Percentiles rank a stretch among this genome's conserved stretches.
phyloP scores from a whole-genome alignment of 2,113 vertebrate species.

The Corythoichthys intestinalis region DNA sequence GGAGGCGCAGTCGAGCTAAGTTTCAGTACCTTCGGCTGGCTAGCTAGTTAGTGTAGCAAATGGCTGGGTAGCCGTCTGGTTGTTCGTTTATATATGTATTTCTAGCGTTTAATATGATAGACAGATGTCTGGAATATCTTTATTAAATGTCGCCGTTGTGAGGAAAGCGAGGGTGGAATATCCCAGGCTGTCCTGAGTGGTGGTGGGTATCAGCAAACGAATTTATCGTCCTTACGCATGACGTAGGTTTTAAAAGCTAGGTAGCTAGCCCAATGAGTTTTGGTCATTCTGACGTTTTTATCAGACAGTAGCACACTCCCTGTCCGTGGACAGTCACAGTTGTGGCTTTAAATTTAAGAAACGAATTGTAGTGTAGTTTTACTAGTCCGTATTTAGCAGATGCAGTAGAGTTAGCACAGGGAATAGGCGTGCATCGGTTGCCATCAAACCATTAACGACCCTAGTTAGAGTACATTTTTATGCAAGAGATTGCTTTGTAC shows the following conservation, averaged over 20 bases:
- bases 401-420: not conserved
- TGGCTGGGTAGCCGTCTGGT: not conserved
- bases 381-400: slow-evolving; percentile 9
- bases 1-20: slow-evolving; percentile 26
- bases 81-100: not conserved
- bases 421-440: slow-evolving; percentile 29
- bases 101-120: not conserved
- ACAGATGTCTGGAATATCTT: not conserved
- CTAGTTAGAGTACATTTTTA: not conserved
- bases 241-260: slow-evolving; percentile 6
- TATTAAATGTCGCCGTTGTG: slow-evolving; percentile 31
- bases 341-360: not conserved
- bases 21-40: slow-evolving; percentile 10
- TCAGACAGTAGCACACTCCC: not conserved
- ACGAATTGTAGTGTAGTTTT: not conserved
- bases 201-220: slow-evolving; percentile 35
- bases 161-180: slow-evolving; percentile 34
- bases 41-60: slow-evolving; percentile 31
- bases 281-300: not conserved
- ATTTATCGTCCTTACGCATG: slow-evolving; percentile 18
- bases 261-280: not conserved
- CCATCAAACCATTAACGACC: not conserved
- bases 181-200: slow-evolving; percentile 36
- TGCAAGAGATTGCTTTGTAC: not conserved
- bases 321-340: not conserved